phyloP scores from a whole-genome alignment of 2,888 invertebrate genomes.

The Tetranychus truncatus region DNA sequence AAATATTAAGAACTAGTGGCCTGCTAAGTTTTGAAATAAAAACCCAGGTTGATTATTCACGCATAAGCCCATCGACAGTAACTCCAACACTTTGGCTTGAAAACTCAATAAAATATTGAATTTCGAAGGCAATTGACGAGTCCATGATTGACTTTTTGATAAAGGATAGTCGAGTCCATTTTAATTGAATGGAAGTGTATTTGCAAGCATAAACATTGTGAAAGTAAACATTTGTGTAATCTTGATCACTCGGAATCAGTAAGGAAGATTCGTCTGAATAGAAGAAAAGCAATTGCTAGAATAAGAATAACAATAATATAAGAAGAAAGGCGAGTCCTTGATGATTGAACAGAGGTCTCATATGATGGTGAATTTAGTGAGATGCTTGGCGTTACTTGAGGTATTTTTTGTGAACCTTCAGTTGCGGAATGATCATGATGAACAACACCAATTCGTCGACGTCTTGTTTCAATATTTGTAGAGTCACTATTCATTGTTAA shows the following conservation, averaged over 20 bases:
- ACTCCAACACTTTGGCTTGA: too few species aligned
- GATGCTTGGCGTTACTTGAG: not conserved
- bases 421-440: not conserved
- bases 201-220: too few species aligned
- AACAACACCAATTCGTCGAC: not conserved
- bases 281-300: constrained; percentile 17
- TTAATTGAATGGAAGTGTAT: too few species aligned
- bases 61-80: too few species aligned
- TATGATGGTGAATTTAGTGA: not conserved
- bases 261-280: constrained; percentile 17
- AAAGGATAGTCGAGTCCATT: too few species aligned
- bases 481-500: not conserved
- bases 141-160: too few species aligned
- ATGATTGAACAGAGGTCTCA: not conserved
- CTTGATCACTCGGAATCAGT: not conserved
- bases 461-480: not conserved
- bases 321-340: constrained; percentile 11
- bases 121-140: too few species aligned
- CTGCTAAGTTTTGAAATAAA: too few species aligned
- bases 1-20: too few species aligned
- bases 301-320: constrained; percentile 14
- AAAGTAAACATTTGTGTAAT: too few species aligned
- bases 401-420: not conserved
- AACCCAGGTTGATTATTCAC: too few species aligned
- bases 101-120: too few species aligned